These are phyloP conservation scores for Loris lydekkerianus DNA, from an alignment of 2,797 vertebrate species.

Conservation along the genomic window DNA sequence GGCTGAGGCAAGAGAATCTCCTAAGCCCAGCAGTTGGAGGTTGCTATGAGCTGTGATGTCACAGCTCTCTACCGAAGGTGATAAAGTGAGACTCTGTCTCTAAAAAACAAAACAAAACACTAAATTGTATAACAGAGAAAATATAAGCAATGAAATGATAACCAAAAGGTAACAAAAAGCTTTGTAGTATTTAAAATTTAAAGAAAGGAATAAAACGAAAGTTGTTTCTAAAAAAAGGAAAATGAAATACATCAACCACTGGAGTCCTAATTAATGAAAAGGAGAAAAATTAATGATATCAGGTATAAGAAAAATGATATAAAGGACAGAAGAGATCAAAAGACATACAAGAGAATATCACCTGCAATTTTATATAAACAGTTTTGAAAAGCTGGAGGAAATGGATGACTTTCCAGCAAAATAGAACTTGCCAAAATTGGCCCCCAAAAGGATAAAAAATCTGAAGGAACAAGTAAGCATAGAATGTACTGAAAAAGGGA, in stretches of 20 bases:
- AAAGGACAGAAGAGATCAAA: not conserved
- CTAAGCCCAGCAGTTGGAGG: too few relatives aligned
- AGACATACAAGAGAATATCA: not conserved
- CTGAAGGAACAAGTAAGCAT: not conserved
- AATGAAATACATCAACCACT: not conserved
- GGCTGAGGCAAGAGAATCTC: too few relatives aligned
- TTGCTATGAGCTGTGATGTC: too few relatives aligned
- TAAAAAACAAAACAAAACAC: too few relatives aligned
- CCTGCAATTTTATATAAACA: constrained; percentile 1
- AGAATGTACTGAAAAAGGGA: not conserved
- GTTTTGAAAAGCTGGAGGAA: constrained; percentile 7
- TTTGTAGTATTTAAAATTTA: not conserved
- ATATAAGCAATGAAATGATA: not conserved
- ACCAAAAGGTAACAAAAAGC: not conserved
- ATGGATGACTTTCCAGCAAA: not conserved
- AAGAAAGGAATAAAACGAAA: not conserved
- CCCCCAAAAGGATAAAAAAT: not conserved
- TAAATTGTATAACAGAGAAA: constrained; percentile 8
- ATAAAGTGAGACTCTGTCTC: too few relatives aligned
- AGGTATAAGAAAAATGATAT: not conserved
- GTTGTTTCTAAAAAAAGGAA: constrained; percentile 1
- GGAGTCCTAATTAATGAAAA: not conserved
- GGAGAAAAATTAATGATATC: not conserved
- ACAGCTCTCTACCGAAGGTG: too few relatives aligned
- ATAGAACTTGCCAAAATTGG: not conserved